Evolutionary conservation across 2,888 invertebrate genomes (phyloP).

Genomic region (Eupsilia transversa): DNA sequence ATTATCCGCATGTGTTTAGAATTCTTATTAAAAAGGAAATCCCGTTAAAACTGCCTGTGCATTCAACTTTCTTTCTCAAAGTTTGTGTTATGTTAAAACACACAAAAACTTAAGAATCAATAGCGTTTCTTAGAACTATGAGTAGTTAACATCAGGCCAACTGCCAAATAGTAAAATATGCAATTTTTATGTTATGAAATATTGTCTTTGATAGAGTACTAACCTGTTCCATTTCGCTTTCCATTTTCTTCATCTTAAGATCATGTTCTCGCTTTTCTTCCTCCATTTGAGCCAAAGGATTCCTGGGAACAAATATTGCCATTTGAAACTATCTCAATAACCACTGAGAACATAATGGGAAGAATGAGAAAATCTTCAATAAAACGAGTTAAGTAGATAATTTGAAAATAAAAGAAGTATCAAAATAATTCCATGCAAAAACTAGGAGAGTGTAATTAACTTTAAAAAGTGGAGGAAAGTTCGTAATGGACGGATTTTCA

Average conservation of each 20-base stretch:
- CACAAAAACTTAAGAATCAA: background rate
- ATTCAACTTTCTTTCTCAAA: background rate
- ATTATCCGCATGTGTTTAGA: background rate
- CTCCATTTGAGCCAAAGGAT: slow-evolving; percentile 99
- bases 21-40: background rate
- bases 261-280: slow-evolving; percentile 99
- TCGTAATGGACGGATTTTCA: background rate
- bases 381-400: background rate
- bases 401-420: slow-evolving; percentile 21
- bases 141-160: background rate
- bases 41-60: no score
- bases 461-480: background rate
- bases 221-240: slow-evolving; percentile 98
- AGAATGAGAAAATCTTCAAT: slow-evolving; percentile 3
- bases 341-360: background rate
- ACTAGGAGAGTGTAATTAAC: background rate
- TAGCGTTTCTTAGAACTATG: background rate
- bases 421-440: slow-evolving; percentile 61
- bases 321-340: slow-evolving; percentile 38
- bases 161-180: background rate
- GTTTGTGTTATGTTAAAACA: background rate
- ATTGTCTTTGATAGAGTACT: slow-evolving; percentile 15
- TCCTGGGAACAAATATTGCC: slow-evolving; percentile 91
- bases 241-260: slow-evolving; percentile 99
- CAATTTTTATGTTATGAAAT: background rate